A percentile compares a stretch with the other conserved stretches of the same genome.
These are phyloP conservation scores for Hecatera dysodea DNA, from an alignment of 2,888 invertebrate genomes.

Conservation along the genomic window DNA sequence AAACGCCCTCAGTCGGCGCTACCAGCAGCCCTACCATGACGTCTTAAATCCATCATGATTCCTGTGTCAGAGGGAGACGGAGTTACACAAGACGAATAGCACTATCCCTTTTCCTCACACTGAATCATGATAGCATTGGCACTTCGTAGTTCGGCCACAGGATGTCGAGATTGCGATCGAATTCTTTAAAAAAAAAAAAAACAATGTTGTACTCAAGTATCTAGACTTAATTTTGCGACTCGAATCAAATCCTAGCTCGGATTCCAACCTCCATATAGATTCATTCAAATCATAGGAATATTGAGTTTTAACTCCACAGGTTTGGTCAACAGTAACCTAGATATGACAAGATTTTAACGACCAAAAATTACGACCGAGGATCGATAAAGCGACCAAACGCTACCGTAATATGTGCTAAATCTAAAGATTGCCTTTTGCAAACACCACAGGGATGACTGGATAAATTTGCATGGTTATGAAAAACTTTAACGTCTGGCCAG, in stretches of 20 bases:
- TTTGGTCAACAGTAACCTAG: not conserved
- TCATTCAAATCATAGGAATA: not conserved
- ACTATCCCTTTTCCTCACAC: no score
- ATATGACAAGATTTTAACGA: conserved; percentile 2
- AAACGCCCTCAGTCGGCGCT: no score
- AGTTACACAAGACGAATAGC: no score
- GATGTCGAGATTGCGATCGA: no score
- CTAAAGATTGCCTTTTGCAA: not conserved
- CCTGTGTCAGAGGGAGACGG: no score
- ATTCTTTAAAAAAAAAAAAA: not conserved
- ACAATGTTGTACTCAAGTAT: not conserved
- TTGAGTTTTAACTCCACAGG: not conserved
- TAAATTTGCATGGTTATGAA: not conserved
- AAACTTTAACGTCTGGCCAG: not conserved
- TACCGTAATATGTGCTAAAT: not conserved
- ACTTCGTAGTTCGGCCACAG: no score
- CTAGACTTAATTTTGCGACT: not conserved
- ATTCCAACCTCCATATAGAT: not conserved
- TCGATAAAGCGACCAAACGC: not conserved
- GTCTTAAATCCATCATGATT: no score
- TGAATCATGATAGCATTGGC: no score
- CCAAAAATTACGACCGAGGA: not conserved
- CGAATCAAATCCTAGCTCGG: not conserved
- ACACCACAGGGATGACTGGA: not conserved
- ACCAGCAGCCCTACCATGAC: no score